These are phyloP conservation scores for Rhingia campestris DNA, from an alignment of 2,888 invertebrate species.

Conservation along the genomic window DNA sequence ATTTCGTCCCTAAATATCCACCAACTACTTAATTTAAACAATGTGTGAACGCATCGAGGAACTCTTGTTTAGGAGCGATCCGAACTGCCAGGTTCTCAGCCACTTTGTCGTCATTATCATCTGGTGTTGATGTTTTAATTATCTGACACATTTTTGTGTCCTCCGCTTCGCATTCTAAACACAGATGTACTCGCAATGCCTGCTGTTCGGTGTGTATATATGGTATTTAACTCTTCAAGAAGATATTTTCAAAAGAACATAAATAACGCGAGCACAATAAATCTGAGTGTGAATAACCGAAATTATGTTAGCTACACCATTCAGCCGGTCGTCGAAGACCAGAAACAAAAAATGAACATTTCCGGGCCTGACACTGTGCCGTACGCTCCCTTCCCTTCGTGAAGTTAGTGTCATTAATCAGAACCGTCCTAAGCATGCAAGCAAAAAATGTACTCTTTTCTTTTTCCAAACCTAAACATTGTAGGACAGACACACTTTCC, in stretches of 20 bases:
- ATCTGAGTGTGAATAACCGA: conserved; percentile 59
- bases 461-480: conserved; percentile 36
- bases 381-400: conserved; percentile 33
- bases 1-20: conserved; percentile 38
- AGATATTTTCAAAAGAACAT: conserved; percentile 61
- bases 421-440: conserved; percentile 68
- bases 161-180: conserved; percentile 50
- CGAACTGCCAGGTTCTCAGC: conserved; percentile 17
- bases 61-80: conserved; percentile 1
- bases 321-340: conserved; percentile 8
- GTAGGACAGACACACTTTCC: conserved; percentile 34
- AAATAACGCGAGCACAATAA: conserved; percentile 67
- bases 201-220: conserved; percentile 35
- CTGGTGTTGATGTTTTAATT: conserved; percentile 74
- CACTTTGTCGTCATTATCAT: conserved; percentile 71
- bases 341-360: conserved; percentile 48
- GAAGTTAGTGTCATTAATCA: conserved; percentile 63
- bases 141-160: conserved; percentile 68
- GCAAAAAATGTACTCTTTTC: conserved; percentile 52
- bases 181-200: conserved; percentile 53
- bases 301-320: conserved; percentile 43
- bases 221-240: conserved; percentile 72
- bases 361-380: conserved; percentile 49
- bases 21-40: conserved; percentile 50
- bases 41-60: conserved; percentile 49